These are phyloP conservation scores for Pelmatolapia mariae DNA, from an alignment of 2,113 vertebrate genomes.

Conservation along the genomic window DNA sequence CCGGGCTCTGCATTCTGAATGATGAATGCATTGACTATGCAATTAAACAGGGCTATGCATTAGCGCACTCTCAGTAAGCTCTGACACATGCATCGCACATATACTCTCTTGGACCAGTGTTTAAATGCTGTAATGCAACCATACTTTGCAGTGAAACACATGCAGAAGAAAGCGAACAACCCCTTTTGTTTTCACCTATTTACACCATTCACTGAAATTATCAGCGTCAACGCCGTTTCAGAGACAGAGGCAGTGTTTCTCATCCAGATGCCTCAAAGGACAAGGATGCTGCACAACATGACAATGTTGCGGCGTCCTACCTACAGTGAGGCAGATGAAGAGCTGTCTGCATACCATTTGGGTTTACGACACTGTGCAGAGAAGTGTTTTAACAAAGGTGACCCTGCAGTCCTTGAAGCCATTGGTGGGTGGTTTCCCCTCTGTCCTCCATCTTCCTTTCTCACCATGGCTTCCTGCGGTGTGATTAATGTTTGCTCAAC, in stretches of 20 bases:
- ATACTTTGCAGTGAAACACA: background rate
- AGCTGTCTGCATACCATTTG: conserved; percentile 11
- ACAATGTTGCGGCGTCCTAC: background rate
- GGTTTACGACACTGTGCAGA: background rate
- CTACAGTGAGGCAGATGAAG: conserved; percentile 7
- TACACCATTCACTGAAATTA: conserved; percentile 5
- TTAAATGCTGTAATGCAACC: conserved; percentile 5
- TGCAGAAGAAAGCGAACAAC: background rate
- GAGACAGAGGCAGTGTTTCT: background rate
- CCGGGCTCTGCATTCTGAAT: conserved; percentile 71
- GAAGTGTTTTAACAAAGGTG: conserved; percentile 44
- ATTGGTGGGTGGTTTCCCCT: conserved; percentile 26
- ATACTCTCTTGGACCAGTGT: conserved; percentile 12
- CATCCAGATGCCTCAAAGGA: background rate
- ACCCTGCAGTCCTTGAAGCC: conserved; percentile 56
- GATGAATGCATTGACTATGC: conserved; percentile 75
- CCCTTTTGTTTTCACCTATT: background rate
- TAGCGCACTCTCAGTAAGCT: conserved; percentile 48
- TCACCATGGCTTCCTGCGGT: conserved; percentile 41
- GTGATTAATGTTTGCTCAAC: conserved; percentile 67
- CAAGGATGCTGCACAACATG: background rate
- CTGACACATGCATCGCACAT: conserved; percentile 19
- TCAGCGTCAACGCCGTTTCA: background rate
- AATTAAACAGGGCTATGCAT: conserved; percentile 70
- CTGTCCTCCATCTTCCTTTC: conserved; percentile 37